Evolutionary conservation across 1,140 invertebrate genomes (phyloP).

Genomic region (Trinorchestia longiramus): DNA sequence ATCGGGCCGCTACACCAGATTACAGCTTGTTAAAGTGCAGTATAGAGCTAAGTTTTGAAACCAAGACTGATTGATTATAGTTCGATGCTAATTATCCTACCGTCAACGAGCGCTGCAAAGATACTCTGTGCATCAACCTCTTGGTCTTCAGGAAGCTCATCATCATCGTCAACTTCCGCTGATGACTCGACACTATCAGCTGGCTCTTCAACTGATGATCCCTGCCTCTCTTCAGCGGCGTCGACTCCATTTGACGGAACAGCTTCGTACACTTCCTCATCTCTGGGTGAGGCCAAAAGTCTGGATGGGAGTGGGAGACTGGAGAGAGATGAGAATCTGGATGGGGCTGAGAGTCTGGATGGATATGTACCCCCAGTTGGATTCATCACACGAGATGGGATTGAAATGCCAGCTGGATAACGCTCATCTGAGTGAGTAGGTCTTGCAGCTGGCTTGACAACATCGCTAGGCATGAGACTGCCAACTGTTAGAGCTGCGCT

Average conservation of each 20-base stretch:
- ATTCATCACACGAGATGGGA: background rate
- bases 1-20: too few species aligned
- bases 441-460: too few species aligned
- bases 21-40: background rate
- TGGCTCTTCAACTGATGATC: background rate
- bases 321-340: too few species aligned
- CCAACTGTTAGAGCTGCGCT: background rate
- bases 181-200: background rate
- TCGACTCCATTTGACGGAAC: too few species aligned
- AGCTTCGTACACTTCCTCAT: background rate
- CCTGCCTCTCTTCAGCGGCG: too few species aligned
- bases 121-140: background rate
- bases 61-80: too few species aligned
- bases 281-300: too few species aligned
- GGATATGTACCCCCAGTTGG: background rate
- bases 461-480: background rate
- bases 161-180: background rate
- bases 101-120: background rate
- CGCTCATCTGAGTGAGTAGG: background rate
- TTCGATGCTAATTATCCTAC: background rate
- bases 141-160: background rate
- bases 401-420: background rate
- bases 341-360: too few species aligned
- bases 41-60: background rate
- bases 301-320: too few species aligned